phyloP scores from a whole-genome alignment of 2,888 invertebrate genomes.

The Coenonympha glycerion region DNA sequence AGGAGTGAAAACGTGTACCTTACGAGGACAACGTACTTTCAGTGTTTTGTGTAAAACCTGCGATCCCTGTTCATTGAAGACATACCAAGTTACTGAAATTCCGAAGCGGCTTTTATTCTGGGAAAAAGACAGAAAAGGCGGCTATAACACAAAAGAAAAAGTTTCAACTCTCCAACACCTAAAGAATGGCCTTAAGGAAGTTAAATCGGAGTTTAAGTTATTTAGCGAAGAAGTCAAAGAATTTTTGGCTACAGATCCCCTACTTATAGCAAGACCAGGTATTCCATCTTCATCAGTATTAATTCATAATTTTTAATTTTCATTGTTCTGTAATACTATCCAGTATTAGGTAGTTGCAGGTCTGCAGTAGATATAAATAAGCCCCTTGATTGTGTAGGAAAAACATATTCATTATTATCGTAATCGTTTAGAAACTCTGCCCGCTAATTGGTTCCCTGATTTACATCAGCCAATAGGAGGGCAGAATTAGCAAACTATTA shows the following conservation, averaged over 20 bases:
- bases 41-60: conserved; percentile 38
- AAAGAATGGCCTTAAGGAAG: conserved; percentile 78
- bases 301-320: too few species aligned
- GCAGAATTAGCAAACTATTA: too few species aligned
- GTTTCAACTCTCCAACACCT: conserved; percentile 72
- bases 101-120: conserved; percentile 64
- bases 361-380: too few species aligned
- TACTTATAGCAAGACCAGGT: conserved; percentile 74
- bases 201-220: conserved; percentile 80
- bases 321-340: too few species aligned
- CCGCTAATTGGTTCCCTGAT: too few species aligned
- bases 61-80: conserved; percentile 32
- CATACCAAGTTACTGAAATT: conserved; percentile 32
- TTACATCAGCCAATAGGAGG: too few species aligned
- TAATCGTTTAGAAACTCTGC: too few species aligned
- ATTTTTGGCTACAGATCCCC: conserved; percentile 77
- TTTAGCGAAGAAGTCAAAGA: conserved; percentile 82
- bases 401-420: too few species aligned
- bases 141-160: conserved; percentile 64
- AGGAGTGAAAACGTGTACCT: background rate
- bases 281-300: too few species aligned
- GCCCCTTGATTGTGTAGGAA: too few species aligned
- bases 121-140: conserved; percentile 78
- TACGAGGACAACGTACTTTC: conserved; percentile 22
- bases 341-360: too few species aligned